Conservation (phyloP, 1,140 invertebrate species). For the Achroia grisella region DNA sequence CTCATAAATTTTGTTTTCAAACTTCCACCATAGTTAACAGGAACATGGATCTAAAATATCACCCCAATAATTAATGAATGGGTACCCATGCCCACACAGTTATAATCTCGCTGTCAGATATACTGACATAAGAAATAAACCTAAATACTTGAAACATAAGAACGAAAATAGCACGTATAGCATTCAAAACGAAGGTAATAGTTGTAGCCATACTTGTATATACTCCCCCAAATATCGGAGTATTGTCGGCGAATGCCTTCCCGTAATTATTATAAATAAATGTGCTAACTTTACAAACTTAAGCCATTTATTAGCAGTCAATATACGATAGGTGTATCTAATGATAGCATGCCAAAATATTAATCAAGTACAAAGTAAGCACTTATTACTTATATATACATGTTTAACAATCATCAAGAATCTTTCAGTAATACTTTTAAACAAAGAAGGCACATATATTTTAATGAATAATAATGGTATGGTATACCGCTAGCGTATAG, state of each 20-base stretch:
- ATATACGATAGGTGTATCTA: constrained; percentile 13
- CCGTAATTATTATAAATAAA: constrained; percentile 49
- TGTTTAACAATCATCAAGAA: too few species aligned
- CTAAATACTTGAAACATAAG: neutral
- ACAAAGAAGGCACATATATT: too few species aligned
- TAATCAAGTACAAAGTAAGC: too few species aligned
- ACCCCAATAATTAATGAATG: constrained; percentile 45
- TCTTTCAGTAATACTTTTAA: too few species aligned
- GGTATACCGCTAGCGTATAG: too few species aligned
- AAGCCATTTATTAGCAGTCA: constrained; percentile 27
- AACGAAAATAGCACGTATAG: neutral
- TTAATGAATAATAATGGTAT: too few species aligned
- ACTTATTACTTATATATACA: too few species aligned
- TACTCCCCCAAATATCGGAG: constrained; percentile 23
- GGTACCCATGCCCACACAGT: constrained; percentile 14
- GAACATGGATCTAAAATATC: constrained; percentile 26
- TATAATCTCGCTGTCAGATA: constrained; percentile 4
- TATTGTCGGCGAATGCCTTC: constrained; percentile 34
- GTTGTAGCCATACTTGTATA: too few species aligned
- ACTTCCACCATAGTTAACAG: constrained; percentile 18
- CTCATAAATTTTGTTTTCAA: constrained; percentile 38
- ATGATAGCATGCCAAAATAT: too few species aligned
- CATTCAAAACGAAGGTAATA: neutral
- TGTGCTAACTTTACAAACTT: constrained; percentile 33
- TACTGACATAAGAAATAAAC: neutral